Conservation (phyloP, 1,140 invertebrate species). For the Heterodera schachtii region DNA sequence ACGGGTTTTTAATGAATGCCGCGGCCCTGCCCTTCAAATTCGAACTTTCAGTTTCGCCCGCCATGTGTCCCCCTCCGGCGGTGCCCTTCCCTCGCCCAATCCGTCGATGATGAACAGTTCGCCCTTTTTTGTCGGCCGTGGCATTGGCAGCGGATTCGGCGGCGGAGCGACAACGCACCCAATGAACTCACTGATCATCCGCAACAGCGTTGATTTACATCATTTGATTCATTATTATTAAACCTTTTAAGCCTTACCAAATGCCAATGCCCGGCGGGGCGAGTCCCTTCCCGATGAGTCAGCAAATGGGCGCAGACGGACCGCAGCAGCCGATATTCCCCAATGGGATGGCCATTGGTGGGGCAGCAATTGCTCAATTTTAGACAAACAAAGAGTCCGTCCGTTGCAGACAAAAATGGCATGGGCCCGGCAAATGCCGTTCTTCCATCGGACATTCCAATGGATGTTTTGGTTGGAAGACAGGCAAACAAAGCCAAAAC, state of each 20-base stretch:
- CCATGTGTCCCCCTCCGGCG: background rate
- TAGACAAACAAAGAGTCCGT: background rate
- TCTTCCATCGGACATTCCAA: conserved; percentile 1
- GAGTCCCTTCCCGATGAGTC: background rate
- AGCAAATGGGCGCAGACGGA: background rate
- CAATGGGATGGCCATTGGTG: background rate
- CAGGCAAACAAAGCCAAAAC: background rate
- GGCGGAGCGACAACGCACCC: background rate
- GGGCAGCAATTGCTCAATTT: background rate
- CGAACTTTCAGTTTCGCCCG: background rate
- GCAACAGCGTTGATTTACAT: background rate
- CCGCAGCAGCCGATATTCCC: conserved; percentile 7
- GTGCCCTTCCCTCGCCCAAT: background rate
- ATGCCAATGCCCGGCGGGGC: background rate
- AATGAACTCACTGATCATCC: background rate
- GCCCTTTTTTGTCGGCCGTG: background rate
- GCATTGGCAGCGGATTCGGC: background rate
- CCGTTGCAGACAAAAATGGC: background rate
- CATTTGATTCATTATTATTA: background rate
- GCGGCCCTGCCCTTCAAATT: background rate
- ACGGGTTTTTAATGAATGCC: background rate
- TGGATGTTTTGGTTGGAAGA: conserved; percentile 2
- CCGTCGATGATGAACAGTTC: background rate
- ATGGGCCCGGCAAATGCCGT: background rate
- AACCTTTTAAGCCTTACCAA: background rate